Conservation (phyloP, 2,797 vertebrate genomes). For the Mus caroli region DNA sequence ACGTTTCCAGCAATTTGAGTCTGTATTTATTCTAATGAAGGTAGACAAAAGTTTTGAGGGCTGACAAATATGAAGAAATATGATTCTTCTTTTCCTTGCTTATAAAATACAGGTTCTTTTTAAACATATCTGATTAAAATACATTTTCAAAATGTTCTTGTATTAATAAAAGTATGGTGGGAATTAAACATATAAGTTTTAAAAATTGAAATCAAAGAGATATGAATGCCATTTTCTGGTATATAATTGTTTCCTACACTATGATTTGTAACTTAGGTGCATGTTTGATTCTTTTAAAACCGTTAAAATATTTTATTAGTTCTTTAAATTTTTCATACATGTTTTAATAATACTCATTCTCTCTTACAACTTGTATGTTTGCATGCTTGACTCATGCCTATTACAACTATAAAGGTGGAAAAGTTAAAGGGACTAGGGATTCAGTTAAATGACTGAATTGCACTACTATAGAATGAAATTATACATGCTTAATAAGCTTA, state of each 20-base stretch:
- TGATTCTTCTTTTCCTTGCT: background rate
- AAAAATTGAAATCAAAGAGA: background rate
- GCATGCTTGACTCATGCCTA: background rate
- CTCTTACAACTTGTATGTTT: background rate
- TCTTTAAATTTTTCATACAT: background rate
- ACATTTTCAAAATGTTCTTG: background rate
- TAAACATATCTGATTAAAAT: background rate
- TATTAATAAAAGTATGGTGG: constrained; percentile 10
- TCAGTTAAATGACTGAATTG: constrained; percentile 23
- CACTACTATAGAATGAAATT: background rate
- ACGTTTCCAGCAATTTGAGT: background rate
- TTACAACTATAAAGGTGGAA: background rate
- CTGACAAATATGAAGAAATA: background rate
- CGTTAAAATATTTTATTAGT: background rate
- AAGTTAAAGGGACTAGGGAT: background rate
- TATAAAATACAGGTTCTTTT: background rate
- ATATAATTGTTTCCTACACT: background rate
- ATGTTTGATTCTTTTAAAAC: background rate
- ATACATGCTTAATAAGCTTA: background rate
- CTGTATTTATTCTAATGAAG: constrained; percentile 34
- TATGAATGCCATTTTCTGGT: background rate
- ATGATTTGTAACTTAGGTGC: background rate
- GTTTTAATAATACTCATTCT: background rate
- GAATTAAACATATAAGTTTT: background rate
- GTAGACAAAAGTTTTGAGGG: background rate